Conservation (phyloP, 2,888 invertebrate genomes). For the Orchesella flavescens region DNA sequence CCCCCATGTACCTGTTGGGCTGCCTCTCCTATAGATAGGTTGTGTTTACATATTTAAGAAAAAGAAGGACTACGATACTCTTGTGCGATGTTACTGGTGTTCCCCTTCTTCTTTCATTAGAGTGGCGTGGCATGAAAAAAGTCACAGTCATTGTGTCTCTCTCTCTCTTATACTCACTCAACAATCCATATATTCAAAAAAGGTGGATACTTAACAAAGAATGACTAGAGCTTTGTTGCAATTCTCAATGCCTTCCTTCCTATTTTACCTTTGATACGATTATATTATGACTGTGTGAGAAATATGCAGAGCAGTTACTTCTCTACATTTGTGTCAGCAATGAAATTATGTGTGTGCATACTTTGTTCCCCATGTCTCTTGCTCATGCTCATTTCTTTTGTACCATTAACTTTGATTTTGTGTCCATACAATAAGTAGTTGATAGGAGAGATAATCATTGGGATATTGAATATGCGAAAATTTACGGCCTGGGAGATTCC, state of each 20-base stretch:
- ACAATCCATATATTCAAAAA: neutral
- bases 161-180: too few species aligned
- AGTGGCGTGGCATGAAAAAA: conserved; percentile 44
- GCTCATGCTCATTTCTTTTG: neutral
- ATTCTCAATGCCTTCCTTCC: conserved; percentile 52
- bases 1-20: neutral
- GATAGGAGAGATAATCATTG: too few species aligned
- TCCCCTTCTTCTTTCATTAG: conserved; percentile 32
- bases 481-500: neutral
- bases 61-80: neutral
- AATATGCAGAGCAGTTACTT: conserved; percentile 15
- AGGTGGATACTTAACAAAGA: conserved; percentile 13
- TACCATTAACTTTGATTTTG: neutral
- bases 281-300: neutral
- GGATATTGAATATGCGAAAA: neutral
- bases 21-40: neutral
- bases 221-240: conserved; percentile 4
- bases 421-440: neutral
- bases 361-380: neutral
- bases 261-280: conserved; percentile 12
- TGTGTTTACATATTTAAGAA: neutral
- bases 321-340: conserved; percentile 9
- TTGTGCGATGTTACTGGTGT: conserved; percentile 18
- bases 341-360: neutral
- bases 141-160: conserved; percentile 39